phyloP scores from a whole-genome alignment of 2,113 vertebrate species.

The Lichenostomus cassidix region DNA sequence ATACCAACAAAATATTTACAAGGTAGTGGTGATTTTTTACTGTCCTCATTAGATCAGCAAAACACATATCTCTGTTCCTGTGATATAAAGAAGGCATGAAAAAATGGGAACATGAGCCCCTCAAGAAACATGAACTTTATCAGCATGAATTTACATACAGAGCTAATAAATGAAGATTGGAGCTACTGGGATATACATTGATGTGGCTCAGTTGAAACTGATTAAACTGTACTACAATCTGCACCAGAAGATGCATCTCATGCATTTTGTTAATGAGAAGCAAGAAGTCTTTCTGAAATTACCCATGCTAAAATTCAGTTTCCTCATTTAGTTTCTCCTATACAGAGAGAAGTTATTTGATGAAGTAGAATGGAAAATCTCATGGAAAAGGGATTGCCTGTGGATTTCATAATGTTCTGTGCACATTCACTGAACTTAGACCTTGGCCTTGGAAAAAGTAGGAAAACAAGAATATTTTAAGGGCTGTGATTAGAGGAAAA shows the following conservation, averaged over 20 bases:
- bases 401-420: background rate
- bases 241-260: background rate
- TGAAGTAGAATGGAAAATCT: background rate
- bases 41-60: background rate
- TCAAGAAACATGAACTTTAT: background rate
- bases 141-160: background rate
- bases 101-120: background rate
- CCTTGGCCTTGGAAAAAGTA: background rate
- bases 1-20: background rate
- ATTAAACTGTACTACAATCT: background rate
- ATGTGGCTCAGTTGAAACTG: background rate
- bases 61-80: background rate
- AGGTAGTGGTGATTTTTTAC: background rate
- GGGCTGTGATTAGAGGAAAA: background rate
- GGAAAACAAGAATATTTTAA: background rate
- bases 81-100: background rate
- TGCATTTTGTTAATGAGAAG: background rate
- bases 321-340: background rate
- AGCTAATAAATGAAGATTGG: background rate
- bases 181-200: background rate
- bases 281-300: background rate
- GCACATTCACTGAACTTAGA: background rate
- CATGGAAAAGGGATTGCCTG: rapidly evolving
- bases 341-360: background rate
- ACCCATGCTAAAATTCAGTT: background rate